phyloP scores from a whole-genome alignment of 2,888 invertebrate species.

The Eugnorisma glareosa region DNA sequence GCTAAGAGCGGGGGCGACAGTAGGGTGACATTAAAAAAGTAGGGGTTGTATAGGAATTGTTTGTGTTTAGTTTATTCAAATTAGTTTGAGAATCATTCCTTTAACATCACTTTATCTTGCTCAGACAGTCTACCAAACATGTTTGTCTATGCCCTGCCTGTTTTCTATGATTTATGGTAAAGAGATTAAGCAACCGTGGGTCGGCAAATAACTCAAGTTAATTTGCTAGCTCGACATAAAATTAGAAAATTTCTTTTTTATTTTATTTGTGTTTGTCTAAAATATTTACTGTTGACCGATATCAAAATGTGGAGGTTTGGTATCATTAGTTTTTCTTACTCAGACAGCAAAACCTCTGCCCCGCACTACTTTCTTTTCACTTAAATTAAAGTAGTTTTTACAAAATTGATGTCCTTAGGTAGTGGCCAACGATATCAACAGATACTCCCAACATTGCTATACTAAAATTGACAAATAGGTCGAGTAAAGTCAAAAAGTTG shows the following conservation, averaged over 20 bases:
- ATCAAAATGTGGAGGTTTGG: too few relatives aligned
- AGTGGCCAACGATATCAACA: background rate
- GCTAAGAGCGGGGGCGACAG: slow-evolving; percentile 19
- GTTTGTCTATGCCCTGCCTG: too few relatives aligned
- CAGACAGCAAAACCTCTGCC: too few relatives aligned
- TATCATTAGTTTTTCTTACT: too few relatives aligned
- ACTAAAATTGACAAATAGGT: background rate
- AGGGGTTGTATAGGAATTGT: background rate
- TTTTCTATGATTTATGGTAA: too few relatives aligned
- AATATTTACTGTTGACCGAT: too few relatives aligned
- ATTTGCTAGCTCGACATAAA: too few relatives aligned
- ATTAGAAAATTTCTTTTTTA: too few relatives aligned
- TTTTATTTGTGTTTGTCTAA: too few relatives aligned
- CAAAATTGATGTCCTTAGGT: background rate
- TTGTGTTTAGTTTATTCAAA: background rate
- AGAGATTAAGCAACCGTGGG: too few relatives aligned
- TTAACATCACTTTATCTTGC: background rate
- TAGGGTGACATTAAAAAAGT: slow-evolving; percentile 1
- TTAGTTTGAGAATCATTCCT: background rate
- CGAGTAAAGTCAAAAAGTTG: background rate
- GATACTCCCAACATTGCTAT: background rate
- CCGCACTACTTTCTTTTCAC: background rate
- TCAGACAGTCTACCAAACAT: too few relatives aligned
- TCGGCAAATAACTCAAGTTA: too few relatives aligned
- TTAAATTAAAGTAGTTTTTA: background rate